phyloP scores from a whole-genome alignment of 37 sponge, comb jelly and placozoan genomes.

The Chondrilla cf. caribensis region DNA sequence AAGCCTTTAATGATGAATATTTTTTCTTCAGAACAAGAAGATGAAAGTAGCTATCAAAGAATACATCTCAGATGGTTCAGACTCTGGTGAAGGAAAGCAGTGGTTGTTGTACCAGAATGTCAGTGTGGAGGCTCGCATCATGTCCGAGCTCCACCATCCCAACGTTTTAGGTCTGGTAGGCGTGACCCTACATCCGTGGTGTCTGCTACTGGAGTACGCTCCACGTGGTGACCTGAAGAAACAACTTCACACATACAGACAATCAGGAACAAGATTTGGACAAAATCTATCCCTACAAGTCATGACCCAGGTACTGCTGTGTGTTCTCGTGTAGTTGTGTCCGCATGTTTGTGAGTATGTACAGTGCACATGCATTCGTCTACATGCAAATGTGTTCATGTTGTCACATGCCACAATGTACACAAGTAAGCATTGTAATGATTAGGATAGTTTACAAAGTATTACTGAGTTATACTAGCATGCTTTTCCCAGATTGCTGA shows the following conservation, averaged over 20 bases:
- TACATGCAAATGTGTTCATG: too few relatives aligned
- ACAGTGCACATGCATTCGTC: too few relatives aligned
- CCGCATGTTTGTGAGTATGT: too few relatives aligned
- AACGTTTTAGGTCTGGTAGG: slow-evolving; percentile 66
- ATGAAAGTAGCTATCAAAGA: slow-evolving; percentile 60
- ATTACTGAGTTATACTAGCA: too few relatives aligned
- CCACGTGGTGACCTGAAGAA: slow-evolving; percentile 67
- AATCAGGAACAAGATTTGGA: slow-evolving; percentile 20
- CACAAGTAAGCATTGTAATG: too few relatives aligned
- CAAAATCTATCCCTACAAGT: slow-evolving; percentile 36
- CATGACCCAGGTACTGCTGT: slow-evolving; percentile 73
- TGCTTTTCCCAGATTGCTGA: slow-evolving; percentile 61
- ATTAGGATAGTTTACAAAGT: too few relatives aligned
- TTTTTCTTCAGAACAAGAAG: background rate
- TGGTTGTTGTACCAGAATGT: slow-evolving; percentile 71
- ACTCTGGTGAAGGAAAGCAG: slow-evolving; percentile 15
- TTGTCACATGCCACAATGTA: too few relatives aligned
- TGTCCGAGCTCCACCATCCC: slow-evolving; percentile 64
- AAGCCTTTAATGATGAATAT: too few relatives aligned
- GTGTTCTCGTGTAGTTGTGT: too few relatives aligned
- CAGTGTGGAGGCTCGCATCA: slow-evolving; percentile 64
- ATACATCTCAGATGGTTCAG: background rate
- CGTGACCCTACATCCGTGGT: slow-evolving; percentile 56
- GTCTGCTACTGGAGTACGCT: slow-evolving; percentile 72
- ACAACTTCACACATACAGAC: slow-evolving; percentile 34